phyloP scores from a whole-genome alignment of 2,888 invertebrate genomes.

The Nasonia oneida region DNA sequence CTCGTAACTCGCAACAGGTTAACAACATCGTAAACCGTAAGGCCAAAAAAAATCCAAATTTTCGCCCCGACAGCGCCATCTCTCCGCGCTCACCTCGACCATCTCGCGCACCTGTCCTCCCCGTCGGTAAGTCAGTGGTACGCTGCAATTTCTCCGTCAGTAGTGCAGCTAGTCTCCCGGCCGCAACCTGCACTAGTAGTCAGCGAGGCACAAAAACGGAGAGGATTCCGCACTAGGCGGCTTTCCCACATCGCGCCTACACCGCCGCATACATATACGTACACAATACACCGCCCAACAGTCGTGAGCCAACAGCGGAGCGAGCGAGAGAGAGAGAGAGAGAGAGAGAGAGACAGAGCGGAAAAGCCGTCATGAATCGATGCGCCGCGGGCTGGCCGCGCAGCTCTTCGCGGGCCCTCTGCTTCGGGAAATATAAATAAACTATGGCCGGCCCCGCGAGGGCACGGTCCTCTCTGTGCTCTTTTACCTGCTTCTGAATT shows the following conservation, averaged over 20 bases:
- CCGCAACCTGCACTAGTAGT: neutral
- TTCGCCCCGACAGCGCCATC: neutral
- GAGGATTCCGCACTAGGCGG: neutral
- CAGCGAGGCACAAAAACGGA: neutral
- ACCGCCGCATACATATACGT: neutral
- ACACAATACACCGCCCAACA: neutral
- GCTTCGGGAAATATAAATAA: slow-evolving; percentile 52
- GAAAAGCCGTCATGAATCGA: slow-evolving; percentile 57
- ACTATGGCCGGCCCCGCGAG: slow-evolving; percentile 29
- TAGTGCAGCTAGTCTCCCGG: neutral
- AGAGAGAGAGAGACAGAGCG: neutral
- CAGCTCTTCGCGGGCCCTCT: slow-evolving; percentile 2
- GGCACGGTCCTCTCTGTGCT: neutral
- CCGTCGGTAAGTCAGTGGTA: neutral
- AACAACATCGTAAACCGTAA: neutral
- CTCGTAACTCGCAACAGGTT: neutral
- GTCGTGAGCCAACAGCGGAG: neutral
- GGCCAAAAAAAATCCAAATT: neutral
- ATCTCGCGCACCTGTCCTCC: neutral
- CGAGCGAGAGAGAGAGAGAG: neutral
- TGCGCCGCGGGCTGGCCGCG: slow-evolving; percentile 43
- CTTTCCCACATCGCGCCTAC: neutral
- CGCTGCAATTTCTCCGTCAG: neutral
- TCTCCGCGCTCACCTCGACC: neutral
- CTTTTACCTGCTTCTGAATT: neutral